Evolutionary conservation across 2,113 vertebrate species (phyloP).

Genomic region (Sylvia atricapilla): DNA sequence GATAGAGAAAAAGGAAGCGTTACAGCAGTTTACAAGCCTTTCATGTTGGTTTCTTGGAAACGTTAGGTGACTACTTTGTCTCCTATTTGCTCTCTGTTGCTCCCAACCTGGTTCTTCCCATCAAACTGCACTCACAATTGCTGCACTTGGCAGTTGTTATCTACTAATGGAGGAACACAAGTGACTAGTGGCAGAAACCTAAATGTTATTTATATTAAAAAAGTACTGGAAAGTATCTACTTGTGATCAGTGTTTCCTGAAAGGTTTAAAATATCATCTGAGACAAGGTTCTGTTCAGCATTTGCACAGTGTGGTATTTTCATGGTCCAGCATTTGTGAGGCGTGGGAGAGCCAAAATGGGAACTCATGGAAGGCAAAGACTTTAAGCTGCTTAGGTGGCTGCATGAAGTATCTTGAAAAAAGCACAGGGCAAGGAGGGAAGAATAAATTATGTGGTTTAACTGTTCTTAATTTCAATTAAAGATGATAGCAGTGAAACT

Average conservation of each 20-base stretch:
- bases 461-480: not conserved
- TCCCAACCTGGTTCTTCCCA: not conserved
- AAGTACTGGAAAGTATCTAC: not conserved
- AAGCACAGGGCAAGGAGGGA: not conserved
- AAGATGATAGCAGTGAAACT: not conserved
- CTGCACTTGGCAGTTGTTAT: not conserved
- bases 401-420: not conserved
- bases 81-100: not conserved
- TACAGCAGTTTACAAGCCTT: not conserved
- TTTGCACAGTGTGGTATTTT: not conserved
- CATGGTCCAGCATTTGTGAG: not conserved
- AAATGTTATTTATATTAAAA: not conserved
- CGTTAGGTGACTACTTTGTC: not conserved
- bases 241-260: not conserved
- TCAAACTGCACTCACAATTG: not conserved
- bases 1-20: not conserved
- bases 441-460: not conserved
- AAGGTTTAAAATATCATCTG: conserved; percentile 1
- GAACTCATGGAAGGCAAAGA: not conserved
- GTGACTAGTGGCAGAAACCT: not conserved
- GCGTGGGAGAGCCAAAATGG: not conserved
- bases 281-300: not conserved
- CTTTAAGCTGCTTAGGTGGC: not conserved
- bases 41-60: not conserved
- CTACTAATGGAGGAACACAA: not conserved